Percentiles rank a stretch among this genome's conserved stretches.
These are phyloP conservation scores for Macrochelys suwanniensis DNA, from an alignment of 2,797 vertebrate genomes.

Conservation along the genomic window DNA sequence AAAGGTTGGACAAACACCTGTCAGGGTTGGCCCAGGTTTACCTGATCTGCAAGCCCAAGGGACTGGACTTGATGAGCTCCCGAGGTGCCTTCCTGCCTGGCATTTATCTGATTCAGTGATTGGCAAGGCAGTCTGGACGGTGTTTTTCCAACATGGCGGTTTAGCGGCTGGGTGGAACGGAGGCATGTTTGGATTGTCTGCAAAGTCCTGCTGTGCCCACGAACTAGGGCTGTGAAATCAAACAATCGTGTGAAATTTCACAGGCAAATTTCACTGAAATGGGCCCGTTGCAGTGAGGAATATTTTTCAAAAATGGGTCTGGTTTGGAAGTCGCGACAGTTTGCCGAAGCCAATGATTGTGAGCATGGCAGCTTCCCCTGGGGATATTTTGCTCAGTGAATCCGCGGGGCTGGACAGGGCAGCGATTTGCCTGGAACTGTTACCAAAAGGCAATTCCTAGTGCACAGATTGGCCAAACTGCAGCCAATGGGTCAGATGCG, in stretches of 20 bases:
- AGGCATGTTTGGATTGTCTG: not conserved
- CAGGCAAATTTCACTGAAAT: not conserved
- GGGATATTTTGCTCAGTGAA: not conserved
- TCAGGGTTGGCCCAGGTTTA: no score
- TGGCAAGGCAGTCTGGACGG: not conserved
- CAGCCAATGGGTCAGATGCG: not conserved
- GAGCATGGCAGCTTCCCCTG: not conserved
- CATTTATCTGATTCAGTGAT: no score
- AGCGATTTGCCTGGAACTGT: no score
- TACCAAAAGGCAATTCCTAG: not conserved
- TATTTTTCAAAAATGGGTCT: not conserved
- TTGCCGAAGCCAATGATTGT: not conserved
- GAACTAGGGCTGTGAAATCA: not conserved
- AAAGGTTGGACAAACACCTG: no score
- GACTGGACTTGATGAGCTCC: no score
- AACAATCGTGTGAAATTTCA: accelerated
- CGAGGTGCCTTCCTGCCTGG: no score
- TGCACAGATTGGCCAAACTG: not conserved
- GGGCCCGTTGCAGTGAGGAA: not conserved
- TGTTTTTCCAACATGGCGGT: not conserved
- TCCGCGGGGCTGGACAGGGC: not conserved
- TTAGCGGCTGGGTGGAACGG: not conserved
- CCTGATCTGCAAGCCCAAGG: no score
- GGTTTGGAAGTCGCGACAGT: not conserved
- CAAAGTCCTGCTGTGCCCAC: not conserved